phyloP scores from a whole-genome alignment of 1,140 invertebrate genomes.

The Pseudomyrmex cubaensis region DNA sequence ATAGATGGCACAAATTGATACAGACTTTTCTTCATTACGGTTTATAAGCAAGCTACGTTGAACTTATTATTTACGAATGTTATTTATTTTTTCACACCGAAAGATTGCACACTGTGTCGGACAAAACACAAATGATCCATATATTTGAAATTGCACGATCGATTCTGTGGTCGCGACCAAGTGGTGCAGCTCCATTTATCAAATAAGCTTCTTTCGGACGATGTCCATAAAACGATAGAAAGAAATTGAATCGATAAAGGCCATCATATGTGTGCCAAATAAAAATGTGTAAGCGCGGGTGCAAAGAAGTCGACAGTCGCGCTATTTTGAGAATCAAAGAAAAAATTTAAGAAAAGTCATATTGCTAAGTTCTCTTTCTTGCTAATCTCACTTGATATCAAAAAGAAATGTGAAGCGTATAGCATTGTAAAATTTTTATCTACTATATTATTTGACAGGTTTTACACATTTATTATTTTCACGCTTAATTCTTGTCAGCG shows the following conservation, averaged over 20 bases:
- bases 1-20: background rate
- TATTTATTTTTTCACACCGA: background rate
- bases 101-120: background rate
- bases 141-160: conserved; percentile 19
- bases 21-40: background rate
- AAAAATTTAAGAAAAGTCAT: conserved; percentile 5
- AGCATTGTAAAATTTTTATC: background rate
- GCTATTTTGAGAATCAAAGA: conserved; percentile 22
- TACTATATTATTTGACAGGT: conserved; percentile 10
- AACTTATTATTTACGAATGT: conserved; percentile 25
- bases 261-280: conserved; percentile 20
- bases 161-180: conserved; percentile 16
- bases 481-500: background rate
- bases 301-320: background rate
- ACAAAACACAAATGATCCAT: conserved; percentile 10
- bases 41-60: background rate
- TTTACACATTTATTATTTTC: background rate
- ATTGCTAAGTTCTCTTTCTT: background rate
- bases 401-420: background rate
- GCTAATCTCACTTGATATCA: background rate
- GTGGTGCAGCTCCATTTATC: conserved; percentile 42
- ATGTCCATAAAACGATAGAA: conserved; percentile 29
- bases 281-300: conserved; percentile 24
- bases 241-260: conserved; percentile 18
- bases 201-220: conserved; percentile 24